Evolutionary conservation across 1,140 invertebrate species (phyloP).

Genomic region (Eupristina koningsbergeri): DNA sequence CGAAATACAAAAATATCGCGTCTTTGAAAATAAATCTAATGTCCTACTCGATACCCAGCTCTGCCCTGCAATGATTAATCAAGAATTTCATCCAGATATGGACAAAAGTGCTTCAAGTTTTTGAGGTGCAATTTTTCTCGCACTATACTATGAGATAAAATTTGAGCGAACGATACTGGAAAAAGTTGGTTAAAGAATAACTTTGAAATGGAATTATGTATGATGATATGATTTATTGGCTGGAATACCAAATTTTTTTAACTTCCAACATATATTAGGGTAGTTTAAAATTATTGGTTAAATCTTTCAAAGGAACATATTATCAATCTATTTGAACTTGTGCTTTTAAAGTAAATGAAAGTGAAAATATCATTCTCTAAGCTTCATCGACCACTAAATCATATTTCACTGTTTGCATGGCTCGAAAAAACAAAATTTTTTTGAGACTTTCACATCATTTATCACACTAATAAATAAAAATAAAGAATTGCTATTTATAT

Average conservation of each 20-base stretch:
- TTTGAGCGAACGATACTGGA: neutral
- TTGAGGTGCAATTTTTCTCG: neutral
- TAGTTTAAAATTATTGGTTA: neutral
- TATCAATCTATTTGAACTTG: neutral
- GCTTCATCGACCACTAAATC: constrained; percentile 10
- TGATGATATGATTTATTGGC: neutral
- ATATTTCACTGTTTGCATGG: neutral
- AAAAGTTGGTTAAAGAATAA: neutral
- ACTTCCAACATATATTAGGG: neutral
- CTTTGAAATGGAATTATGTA: neutral
- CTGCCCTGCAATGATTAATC: neutral
- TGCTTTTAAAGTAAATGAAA: constrained; percentile 15
- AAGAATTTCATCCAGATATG: neutral
- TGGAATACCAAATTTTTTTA: neutral
- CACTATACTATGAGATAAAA: neutral
- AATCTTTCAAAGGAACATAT: neutral
- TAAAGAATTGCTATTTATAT: neutral
- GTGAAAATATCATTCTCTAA: neutral
- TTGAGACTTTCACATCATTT: constrained; percentile 8
- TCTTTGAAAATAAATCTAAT: neutral
- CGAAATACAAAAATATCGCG: neutral
- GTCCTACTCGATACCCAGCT: neutral
- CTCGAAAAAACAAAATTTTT: constrained; percentile 20
- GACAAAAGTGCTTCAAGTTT: neutral
- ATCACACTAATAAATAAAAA: constrained; percentile 12